Base-by-base conservation (phyloP, 2,113 vertebrate species). In the Macquaria ambigua region DNA sequence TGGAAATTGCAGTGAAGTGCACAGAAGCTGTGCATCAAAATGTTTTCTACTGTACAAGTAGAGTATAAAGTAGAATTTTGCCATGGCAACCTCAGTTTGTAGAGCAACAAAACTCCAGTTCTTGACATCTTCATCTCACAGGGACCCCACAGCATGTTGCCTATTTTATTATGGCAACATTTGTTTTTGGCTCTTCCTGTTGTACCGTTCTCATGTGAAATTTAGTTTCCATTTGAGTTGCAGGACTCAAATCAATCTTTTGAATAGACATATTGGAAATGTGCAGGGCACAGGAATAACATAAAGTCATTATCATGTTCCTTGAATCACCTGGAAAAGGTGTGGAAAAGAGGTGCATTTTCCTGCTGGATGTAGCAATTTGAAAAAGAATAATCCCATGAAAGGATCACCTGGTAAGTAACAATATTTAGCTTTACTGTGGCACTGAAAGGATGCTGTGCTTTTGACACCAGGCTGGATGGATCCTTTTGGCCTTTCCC, bases 1-100 rank as follows among this genome's bases (percentile, higher is more conserved):
- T 48, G 9, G 37, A 62, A 61, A 63, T 46, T 43, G 69, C 46
- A 74, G 25, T 55, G 5, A 59, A 41, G 68, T 48, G 15, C 37
- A 28, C 39, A 74, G 21, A 52, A 25, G 20, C 56, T 37, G 18
- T 21, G 18, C 21, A n/a, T 58, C 3, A 20, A n/a, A n/a, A n/a
- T 50, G 15, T 52, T 50, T 59, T 28, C 23, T 46, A 9, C 15
- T 9, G 10, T 70, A 21, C 18, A 62, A 37, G 23, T 41, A 16
- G 46, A 21, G 46, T 61, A 37, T 4, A 61, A n/a, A 20, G n/a
- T 20, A 41, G 56, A 46, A 18, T 39, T 76, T 63, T 14, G 16
- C 39, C 23, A 64, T 41, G 75, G 50, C 56, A 70, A 55, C 63
- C 66, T 83, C 43, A 41, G 28, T 55, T 66, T 83, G 11, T 25